A percentile compares a stretch with the other conserved stretches of the same genome.
phyloP scores from a whole-genome alignment of 2,113 vertebrate species.

The Anolis carolinensis region DNA sequence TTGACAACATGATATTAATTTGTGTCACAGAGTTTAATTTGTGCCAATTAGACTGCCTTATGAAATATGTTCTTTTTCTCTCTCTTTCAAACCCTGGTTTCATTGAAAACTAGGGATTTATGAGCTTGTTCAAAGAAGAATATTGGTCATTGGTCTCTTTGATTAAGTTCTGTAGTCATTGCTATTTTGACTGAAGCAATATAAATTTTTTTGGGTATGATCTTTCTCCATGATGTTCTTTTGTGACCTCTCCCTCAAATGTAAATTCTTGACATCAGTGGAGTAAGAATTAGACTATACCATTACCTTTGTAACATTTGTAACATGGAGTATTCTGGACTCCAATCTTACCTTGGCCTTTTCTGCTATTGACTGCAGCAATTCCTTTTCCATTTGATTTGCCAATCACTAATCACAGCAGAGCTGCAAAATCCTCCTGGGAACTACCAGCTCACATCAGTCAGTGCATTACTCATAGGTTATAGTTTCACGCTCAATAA shows the following conservation, averaged over 20 bases:
- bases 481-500: constrained; percentile 21
- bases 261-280: constrained; percentile 15
- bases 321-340: constrained; percentile 20
- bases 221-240: constrained; percentile 17
- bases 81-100: constrained; percentile 24
- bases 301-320: constrained; percentile 12
- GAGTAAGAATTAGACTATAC: background rate
- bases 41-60: constrained; percentile 11
- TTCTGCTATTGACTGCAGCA: constrained; percentile 42
- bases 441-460: constrained; percentile 49
- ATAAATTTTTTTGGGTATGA: background rate
- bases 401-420: constrained; percentile 51
- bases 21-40: background rate
- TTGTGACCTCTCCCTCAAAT: background rate
- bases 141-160: constrained; percentile 12
- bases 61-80: constrained; percentile 7
- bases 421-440: constrained; percentile 41
- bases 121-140: constrained; percentile 46
- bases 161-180: background rate
- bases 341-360: constrained; percentile 34
- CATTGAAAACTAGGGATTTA: constrained; percentile 42
- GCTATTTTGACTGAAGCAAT: constrained; percentile 18
- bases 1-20: constrained; percentile 38
- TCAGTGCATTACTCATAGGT: constrained; percentile 58
- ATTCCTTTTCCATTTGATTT: constrained; percentile 57